Percentiles rank a stretch among this genome's conserved stretches.
phyloP scores from a whole-genome alignment of 2,888 invertebrate genomes.

The Chalcis sispes region DNA sequence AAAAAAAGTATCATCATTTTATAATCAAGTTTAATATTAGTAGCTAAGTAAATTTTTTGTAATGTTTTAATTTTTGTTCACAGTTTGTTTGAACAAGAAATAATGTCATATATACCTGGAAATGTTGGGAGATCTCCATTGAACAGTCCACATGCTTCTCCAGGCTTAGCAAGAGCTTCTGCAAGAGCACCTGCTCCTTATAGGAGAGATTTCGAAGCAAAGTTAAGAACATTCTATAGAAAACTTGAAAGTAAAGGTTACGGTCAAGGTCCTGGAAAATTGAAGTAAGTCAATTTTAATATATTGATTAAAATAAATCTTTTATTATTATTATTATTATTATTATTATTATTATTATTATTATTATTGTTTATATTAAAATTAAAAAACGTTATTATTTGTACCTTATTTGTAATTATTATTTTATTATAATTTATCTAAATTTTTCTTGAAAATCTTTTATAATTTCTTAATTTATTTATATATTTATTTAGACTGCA shows the following conservation, averaged over 20 bases:
- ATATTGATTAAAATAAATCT: not conserved
- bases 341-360: no score
- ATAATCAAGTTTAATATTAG: not conserved
- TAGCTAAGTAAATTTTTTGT: not conserved
- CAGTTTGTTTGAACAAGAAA: slow-evolving; percentile 98
- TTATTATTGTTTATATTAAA: no score
- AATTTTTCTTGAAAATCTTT: not conserved
- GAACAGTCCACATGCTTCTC: slow-evolving; percentile 86
- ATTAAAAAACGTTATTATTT: not conserved
- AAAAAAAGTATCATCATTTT: no score
- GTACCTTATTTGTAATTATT: slow-evolving; percentile 8
- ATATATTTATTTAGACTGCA: slow-evolving; percentile 82
- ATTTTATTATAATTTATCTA: no score
- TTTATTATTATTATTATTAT: no score
- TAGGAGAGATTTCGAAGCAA: slow-evolving; percentile 95
- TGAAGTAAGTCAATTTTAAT: slow-evolving; percentile 84
- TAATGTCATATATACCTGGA: slow-evolving; percentile 95
- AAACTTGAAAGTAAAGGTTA: slow-evolving; percentile 97
- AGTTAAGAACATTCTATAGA: slow-evolving; percentile 94
- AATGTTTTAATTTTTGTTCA: slow-evolving; percentile 69
- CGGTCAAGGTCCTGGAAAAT: slow-evolving; percentile 97
- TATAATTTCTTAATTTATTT: not conserved
- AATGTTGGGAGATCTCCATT: slow-evolving; percentile 78
- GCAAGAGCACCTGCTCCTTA: slow-evolving; percentile 93
- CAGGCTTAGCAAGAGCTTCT: slow-evolving; percentile 85